phyloP scores from a whole-genome alignment of 1,140 invertebrate species.

The Plutomurus gul region DNA sequence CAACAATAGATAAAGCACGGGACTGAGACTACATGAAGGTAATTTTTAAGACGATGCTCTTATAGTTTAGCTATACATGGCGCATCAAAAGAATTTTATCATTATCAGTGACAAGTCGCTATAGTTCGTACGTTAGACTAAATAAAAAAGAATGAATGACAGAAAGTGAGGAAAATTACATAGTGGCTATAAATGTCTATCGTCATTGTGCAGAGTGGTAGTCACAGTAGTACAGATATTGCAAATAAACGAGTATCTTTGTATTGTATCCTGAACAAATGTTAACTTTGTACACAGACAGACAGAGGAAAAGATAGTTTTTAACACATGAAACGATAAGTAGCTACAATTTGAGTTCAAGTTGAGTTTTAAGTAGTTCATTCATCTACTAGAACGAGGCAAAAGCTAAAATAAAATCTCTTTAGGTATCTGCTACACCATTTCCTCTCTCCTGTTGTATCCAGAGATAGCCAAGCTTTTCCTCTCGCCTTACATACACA shows the following conservation, averaged over 20 bases:
- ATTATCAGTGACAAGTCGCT: background rate
- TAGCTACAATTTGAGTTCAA: background rate
- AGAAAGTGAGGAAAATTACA: conserved; percentile 12
- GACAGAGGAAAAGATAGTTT: conserved; percentile 27
- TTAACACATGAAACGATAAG: background rate
- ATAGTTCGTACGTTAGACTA: background rate
- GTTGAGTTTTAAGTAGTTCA: background rate
- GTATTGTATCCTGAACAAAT: background rate
- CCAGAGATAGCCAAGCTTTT: background rate
- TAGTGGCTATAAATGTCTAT: too few species aligned
- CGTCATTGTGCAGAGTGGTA: too few species aligned
- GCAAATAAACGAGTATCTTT: too few species aligned
- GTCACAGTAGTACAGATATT: too few species aligned
- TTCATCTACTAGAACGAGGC: background rate
- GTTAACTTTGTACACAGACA: background rate
- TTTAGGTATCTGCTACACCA: background rate
- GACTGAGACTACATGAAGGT: too few species aligned
- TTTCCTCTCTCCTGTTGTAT: background rate
- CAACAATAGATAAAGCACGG: background rate
- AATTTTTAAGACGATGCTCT: too few species aligned
- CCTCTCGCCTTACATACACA: background rate
- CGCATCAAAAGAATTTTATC: too few species aligned
- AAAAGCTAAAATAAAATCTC: background rate
- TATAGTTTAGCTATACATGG: too few species aligned
- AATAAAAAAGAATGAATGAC: background rate